A percentile compares a stretch with the other conserved stretches of the same genome.
Evolutionary conservation across 2,113 vertebrate genomes (phyloP).

Genomic region (Callopanchax toddi): DNA sequence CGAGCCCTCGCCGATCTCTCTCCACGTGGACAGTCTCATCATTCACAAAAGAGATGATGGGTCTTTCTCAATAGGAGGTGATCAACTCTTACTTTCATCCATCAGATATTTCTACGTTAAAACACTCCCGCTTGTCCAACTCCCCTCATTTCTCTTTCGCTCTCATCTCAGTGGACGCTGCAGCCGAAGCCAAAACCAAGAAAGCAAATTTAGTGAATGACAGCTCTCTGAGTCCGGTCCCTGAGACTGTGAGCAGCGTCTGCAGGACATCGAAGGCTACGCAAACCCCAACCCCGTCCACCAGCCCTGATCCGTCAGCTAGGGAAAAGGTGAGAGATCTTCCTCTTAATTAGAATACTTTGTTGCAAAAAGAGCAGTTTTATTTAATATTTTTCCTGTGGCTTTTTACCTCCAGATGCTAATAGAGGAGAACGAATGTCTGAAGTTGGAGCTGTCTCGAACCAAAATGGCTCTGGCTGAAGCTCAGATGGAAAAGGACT

Average conservation of each 20-base stretch:
- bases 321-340: slow-evolving; percentile 87
- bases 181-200: slow-evolving; percentile 51
- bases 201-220: slow-evolving; percentile 42
- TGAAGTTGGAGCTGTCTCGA: slow-evolving; percentile 92
- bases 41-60: slow-evolving; percentile 91
- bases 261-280: slow-evolving; percentile 76
- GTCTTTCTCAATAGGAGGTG: slow-evolving; percentile 92
- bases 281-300: slow-evolving; percentile 78
- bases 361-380: too few species aligned
- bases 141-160: not conserved
- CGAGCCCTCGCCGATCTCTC: slow-evolving; percentile 81
- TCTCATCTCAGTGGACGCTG: slow-evolving; percentile 52
- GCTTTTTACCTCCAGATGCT: slow-evolving; percentile 75
- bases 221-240: slow-evolving; percentile 46
- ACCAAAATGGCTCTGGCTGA: slow-evolving; percentile 95
- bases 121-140: slow-evolving; percentile 16
- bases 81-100: slow-evolving; percentile 11
- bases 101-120: slow-evolving; percentile 21
- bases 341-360: too few species aligned
- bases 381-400: not conserved
- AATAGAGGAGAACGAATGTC: slow-evolving; percentile 93
- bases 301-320: slow-evolving; percentile 62
- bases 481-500: slow-evolving; percentile 93
- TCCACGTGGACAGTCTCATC: slow-evolving; percentile 89
- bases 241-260: slow-evolving; percentile 48